Conservation (phyloP, 2,113 vertebrate species). For the Abramis brama region DNA sequence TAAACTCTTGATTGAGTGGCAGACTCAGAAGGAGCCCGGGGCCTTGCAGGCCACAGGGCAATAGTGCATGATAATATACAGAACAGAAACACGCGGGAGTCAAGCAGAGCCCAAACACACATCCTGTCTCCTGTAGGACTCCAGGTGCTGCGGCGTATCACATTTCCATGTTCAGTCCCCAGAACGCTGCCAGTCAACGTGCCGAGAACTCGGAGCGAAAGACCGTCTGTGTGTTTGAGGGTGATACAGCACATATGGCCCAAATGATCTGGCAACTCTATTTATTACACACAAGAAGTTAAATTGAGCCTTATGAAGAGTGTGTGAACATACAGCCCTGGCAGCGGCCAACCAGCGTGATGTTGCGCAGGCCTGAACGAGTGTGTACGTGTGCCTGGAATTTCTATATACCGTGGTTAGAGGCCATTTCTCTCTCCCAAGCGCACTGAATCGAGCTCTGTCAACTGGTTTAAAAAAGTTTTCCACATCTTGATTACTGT, state of each 20-base stretch:
- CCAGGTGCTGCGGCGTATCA: constrained; percentile 61
- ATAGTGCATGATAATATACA: constrained; percentile 43
- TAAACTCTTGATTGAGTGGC: constrained; percentile 22
- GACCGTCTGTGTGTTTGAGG: constrained; percentile 22
- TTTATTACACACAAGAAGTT: constrained; percentile 51
- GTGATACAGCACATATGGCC: constrained; percentile 51
- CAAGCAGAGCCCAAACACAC: constrained; percentile 45
- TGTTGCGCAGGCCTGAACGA: constrained; percentile 32
- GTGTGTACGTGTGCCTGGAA: constrained; percentile 34
- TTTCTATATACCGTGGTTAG: constrained; percentile 11
- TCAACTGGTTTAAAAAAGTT: constrained; percentile 35
- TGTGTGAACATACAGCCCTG: constrained; percentile 43
- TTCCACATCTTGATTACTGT: constrained; percentile 59
- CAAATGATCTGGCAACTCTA: constrained; percentile 47
- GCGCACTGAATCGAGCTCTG: constrained; percentile 42
- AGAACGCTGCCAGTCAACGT: constrained; percentile 44
- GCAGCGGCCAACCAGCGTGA: constrained; percentile 35
- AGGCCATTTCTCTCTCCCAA: constrained; percentile 18
- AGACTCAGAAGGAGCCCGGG: constrained; percentile 32
- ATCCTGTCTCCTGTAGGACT: constrained; percentile 55
- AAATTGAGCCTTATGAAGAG: constrained; percentile 39
- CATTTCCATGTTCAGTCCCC: constrained; percentile 49
- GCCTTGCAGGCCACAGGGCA: constrained; percentile 11
- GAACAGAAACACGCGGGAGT: constrained; percentile 36
- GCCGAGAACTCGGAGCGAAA: constrained; percentile 28